Percentiles rank a stretch among this genome's conserved stretches.
These are phyloP conservation scores for Trichosurus vulpecula DNA, from an alignment of 2,797 vertebrate genomes.

Conservation along the genomic window DNA sequence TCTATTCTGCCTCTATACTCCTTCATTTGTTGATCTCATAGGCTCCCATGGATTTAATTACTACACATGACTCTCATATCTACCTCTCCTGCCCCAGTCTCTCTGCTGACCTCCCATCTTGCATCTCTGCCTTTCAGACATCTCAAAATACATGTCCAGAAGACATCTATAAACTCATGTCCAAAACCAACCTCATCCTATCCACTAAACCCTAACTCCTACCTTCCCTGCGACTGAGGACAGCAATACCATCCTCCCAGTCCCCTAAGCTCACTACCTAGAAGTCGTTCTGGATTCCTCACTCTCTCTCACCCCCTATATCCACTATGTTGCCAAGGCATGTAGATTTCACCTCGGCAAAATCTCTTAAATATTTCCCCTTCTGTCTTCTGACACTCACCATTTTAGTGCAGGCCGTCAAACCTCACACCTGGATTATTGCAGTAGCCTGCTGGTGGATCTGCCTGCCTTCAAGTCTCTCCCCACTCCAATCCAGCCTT, in stretches of 20 bases:
- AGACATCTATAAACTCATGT: not conserved
- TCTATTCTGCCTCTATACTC: not conserved
- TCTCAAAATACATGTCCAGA: no score
- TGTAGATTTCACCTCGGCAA: not conserved
- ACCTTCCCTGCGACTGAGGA: not conserved
- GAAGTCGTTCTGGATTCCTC: not conserved
- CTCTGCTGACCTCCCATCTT: not conserved
- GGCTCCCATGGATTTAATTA: not conserved
- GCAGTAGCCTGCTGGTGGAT: no score
- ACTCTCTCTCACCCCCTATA: not conserved
- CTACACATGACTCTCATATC: not conserved
- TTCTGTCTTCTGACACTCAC: not conserved
- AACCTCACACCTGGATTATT: not conserved
- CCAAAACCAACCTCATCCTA: not conserved
- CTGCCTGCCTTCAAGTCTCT: not conserved
- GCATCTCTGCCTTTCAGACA: no score
- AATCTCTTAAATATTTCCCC: no score
- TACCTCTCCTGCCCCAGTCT: not conserved
- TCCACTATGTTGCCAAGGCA: not conserved
- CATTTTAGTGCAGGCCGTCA: not conserved
- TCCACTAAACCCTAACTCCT: not conserved
- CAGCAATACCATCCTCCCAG: not conserved
- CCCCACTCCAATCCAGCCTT: not conserved
- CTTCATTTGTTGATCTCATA: not conserved
- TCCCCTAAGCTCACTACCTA: not conserved